These are phyloP conservation scores for Sebastes kiyomatsui DNA, from an alignment of 2,797 vertebrate genomes.

Conservation along the genomic window DNA sequence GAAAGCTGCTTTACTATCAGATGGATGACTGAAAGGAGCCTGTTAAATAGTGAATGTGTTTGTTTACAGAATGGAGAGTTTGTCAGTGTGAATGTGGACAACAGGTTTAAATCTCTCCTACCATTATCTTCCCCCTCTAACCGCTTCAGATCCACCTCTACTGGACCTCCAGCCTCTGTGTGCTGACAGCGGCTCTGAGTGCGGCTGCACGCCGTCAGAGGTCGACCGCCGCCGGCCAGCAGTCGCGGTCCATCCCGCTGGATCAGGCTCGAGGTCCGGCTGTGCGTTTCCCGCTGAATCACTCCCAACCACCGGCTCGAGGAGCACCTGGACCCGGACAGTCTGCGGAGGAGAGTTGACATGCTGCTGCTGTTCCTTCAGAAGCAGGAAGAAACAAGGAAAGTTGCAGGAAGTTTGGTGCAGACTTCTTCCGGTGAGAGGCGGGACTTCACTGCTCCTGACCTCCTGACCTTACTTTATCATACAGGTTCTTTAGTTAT, in stretches of 20 bases:
- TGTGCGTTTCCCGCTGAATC: background rate
- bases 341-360: constrained; percentile 43
- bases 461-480: background rate
- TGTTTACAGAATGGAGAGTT: background rate
- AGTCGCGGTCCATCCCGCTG: background rate
- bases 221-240: background rate
- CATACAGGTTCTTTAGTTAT: too few relatives aligned
- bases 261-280: background rate
- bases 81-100: background rate
- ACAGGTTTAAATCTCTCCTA: constrained; percentile 34
- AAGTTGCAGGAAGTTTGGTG: constrained; percentile 37
- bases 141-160: constrained; percentile 75
- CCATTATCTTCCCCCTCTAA: constrained; percentile 74
- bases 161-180: constrained; percentile 17
- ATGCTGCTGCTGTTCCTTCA: background rate
- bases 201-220: background rate
- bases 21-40: too few relatives aligned
- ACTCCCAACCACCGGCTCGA: background rate
- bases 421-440: constrained; percentile 37
- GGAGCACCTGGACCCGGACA: background rate
- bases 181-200: constrained; percentile 41
- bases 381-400: background rate
- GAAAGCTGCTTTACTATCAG: too few relatives aligned
- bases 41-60: background rate
- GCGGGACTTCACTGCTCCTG: constrained; percentile 28